These are phyloP conservation scores for Sylvilagus bachmani DNA, from an alignment of 2,113 vertebrate species.

Conservation along the genomic window DNA sequence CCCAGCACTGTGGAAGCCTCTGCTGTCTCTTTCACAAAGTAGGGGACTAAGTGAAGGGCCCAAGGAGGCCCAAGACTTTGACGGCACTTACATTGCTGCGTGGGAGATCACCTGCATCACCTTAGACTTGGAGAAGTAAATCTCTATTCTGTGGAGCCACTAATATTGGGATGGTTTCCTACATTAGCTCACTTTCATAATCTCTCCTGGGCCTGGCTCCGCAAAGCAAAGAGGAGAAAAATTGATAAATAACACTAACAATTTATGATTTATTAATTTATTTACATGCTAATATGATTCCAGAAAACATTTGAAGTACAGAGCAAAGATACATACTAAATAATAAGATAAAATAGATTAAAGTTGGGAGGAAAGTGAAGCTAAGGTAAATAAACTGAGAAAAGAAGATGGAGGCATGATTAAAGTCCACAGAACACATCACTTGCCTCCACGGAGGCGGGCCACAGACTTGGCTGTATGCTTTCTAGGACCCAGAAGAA, in stretches of 20 bases:
- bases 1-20: not conserved
- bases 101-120: not conserved
- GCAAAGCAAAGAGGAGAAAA: slow-evolving; percentile 56
- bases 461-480: not conserved
- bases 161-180: not conserved
- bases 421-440: not conserved
- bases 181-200: slow-evolving; percentile 13
- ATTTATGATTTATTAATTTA: slow-evolving; percentile 50
- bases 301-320: slow-evolving; percentile 33
- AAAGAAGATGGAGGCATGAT: not conserved
- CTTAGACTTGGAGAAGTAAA: too few relatives aligned
- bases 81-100: not conserved
- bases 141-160: not conserved
- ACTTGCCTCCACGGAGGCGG: not conserved
- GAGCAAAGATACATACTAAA: not conserved
- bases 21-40: not conserved
- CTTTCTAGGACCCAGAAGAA: slow-evolving; percentile 10
- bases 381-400: slow-evolving; percentile 61
- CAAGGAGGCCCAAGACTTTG: not conserved
- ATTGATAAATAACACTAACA: not conserved
- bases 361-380: slow-evolving; percentile 32
- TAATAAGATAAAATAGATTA: slow-evolving; percentile 59
- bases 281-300: slow-evolving; percentile 60
- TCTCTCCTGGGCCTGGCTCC: not conserved
- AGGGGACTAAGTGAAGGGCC: not conserved